Evolutionary conservation across 2,888 invertebrate genomes (phyloP).

Genomic region (Drosophila demipolita): DNA sequence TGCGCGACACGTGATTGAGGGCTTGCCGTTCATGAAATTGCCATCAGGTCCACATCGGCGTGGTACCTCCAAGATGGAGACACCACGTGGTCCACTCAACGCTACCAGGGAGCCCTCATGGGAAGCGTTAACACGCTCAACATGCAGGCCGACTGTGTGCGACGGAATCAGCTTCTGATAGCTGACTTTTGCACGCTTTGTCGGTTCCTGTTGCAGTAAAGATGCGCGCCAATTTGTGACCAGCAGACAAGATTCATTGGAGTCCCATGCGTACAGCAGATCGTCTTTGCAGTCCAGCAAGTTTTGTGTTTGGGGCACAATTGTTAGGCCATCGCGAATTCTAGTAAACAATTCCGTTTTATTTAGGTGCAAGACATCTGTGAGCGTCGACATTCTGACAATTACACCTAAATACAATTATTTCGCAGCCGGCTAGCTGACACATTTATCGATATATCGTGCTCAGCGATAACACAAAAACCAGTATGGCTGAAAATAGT

Average conservation of each 20-base stretch:
- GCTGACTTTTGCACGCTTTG: slow-evolving; percentile 29
- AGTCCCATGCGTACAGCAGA: slow-evolving; percentile 88
- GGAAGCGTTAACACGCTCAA: slow-evolving; percentile 88
- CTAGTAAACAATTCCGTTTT: slow-evolving; percentile 87
- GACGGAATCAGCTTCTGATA: slow-evolving; percentile 89
- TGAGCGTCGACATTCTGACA: slow-evolving; percentile 83
- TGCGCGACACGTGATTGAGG: slow-evolving; percentile 87
- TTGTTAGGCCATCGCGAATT: slow-evolving; percentile 86
- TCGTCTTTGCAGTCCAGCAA: slow-evolving; percentile 87
- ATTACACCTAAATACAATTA: slow-evolving; percentile 24
- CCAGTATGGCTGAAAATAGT: neutral
- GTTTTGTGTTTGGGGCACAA: slow-evolving; percentile 86
- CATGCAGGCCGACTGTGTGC: slow-evolving; percentile 88
- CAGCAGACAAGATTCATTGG: slow-evolving; percentile 86
- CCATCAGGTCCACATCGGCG: slow-evolving; percentile 89
- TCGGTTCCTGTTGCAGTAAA: slow-evolving; percentile 69
- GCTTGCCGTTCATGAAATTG: slow-evolving; percentile 88
- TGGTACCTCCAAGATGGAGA: slow-evolving; percentile 89
- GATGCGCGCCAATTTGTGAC: slow-evolving; percentile 86
- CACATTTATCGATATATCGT: slow-evolving; percentile 11
- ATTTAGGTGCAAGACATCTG: slow-evolving; percentile 87
- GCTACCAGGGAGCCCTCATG: slow-evolving; percentile 88
- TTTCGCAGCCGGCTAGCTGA: slow-evolving; percentile 17
- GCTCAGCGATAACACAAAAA: neutral
- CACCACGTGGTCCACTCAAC: slow-evolving; percentile 88